A percentile compares a stretch with the other conserved stretches of the same genome.
Conservation (phyloP, 2,888 invertebrate genomes). For the Chirona hameri region DNA sequence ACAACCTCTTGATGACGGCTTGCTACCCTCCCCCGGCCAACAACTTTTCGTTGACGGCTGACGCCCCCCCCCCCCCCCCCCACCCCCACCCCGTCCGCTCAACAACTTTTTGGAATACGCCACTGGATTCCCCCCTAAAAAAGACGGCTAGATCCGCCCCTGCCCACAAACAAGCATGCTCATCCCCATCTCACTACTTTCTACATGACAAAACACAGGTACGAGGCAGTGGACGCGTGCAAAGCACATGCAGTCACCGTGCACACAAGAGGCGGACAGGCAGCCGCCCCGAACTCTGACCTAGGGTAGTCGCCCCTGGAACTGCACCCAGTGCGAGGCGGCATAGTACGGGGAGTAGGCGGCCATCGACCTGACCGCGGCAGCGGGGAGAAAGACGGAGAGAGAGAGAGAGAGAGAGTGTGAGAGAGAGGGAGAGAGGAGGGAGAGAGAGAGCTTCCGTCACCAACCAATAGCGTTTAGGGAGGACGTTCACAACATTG, state of each 20-base stretch:
- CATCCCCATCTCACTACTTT: no score
- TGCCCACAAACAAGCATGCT: no score
- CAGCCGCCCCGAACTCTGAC: not conserved
- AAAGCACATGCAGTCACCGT: not conserved
- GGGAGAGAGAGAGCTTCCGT: constrained; percentile 32
- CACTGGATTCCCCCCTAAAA: no score
- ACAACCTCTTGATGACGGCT: no score
- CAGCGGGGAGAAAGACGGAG: not conserved
- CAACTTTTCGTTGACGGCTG: no score
- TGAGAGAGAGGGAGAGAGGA: not conserved
- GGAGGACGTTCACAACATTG: no score
- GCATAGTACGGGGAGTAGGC: constrained; percentile 39
- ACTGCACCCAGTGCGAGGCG: constrained; percentile 30
- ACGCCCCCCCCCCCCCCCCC: no score
- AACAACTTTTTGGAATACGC: no score
- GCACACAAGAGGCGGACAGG: not conserved
- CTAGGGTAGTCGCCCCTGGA: not conserved
- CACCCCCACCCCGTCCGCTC: no score
- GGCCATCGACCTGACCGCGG: not conserved
- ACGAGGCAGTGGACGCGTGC: not conserved
- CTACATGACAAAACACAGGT: not conserved
- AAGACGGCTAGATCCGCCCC: no score
- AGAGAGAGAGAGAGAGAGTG: constrained; percentile 33
- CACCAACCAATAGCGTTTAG: not conserved
- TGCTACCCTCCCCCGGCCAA: no score